Conservation (phyloP, 64 coral and sea anemone genomes). For the Astreopora myriophthalma region DNA sequence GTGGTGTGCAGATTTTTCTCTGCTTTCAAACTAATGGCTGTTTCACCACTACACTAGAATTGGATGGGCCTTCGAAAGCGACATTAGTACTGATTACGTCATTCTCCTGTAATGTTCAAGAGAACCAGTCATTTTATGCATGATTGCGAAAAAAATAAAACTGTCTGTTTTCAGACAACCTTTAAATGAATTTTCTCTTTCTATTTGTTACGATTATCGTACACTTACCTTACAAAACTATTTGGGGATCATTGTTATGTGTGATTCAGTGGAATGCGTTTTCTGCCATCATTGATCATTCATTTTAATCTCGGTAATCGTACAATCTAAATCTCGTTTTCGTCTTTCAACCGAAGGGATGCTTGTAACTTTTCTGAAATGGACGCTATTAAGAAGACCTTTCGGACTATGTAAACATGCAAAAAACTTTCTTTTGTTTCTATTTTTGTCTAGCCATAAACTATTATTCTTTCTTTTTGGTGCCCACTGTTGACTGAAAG, state of each 20-base stretch:
- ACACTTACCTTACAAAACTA: too few species aligned
- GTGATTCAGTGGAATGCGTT: too few species aligned
- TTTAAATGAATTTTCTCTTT: neutral
- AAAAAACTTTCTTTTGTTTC: neutral
- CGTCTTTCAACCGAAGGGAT: too few species aligned
- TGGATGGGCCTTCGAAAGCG: neutral
- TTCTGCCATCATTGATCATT: too few species aligned
- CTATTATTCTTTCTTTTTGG: neutral
- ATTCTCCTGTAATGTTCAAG: neutral
- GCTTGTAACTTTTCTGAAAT: too few species aligned
- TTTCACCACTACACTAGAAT: neutral
- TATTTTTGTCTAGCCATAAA: neutral
- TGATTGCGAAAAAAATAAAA: neutral
- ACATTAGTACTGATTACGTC: neutral
- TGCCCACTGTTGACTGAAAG: neutral
- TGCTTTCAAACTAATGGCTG: neutral
- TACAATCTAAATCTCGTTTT: too few species aligned
- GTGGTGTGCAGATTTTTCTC: neutral
- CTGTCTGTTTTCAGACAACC: neutral
- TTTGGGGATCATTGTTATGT: too few species aligned
- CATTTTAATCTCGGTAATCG: too few species aligned
- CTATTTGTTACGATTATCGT: neutral
- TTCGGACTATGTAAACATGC: neutral
- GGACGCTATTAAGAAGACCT: too few species aligned
- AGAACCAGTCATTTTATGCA: neutral